A percentile compares a stretch with the other conserved stretches of the same genome.
Conservation (phyloP, 2,797 vertebrate genomes). For the Chelon labrosus region DNA sequence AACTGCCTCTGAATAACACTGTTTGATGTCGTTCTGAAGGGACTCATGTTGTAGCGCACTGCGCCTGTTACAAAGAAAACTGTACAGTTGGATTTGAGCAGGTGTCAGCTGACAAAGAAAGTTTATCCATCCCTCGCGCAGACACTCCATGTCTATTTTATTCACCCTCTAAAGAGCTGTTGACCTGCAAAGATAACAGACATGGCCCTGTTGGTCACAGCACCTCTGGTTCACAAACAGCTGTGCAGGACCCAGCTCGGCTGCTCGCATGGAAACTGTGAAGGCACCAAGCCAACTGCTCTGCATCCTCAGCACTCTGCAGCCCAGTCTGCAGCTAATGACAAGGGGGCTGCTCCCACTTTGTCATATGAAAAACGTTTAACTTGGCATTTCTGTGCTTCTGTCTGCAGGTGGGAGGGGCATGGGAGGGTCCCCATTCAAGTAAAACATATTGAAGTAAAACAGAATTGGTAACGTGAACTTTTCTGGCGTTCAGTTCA, state of each 20-base stretch:
- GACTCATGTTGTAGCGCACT: slow-evolving; percentile 31
- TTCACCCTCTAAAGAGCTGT: slow-evolving; percentile 31
- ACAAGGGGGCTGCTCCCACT: slow-evolving; percentile 53
- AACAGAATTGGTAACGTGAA: not conserved
- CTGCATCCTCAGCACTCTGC: slow-evolving; percentile 57
- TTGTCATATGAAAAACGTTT: slow-evolving; percentile 50
- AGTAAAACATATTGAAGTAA: not conserved
- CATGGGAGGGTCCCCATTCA: slow-evolving; percentile 23
- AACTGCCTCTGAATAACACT: slow-evolving; percentile 67
- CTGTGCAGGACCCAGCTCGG: slow-evolving; percentile 26
- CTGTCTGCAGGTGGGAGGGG: not conserved
- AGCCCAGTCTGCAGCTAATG: slow-evolving; percentile 59
- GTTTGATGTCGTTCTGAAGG: slow-evolving; percentile 60
- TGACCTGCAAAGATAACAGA: slow-evolving; percentile 42
- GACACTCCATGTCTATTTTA: slow-evolving; percentile 9
- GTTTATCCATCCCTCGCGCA: slow-evolving; percentile 16
- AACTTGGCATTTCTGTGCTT: slow-evolving; percentile 23
- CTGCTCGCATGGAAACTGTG: slow-evolving; percentile 52
- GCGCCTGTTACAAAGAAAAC: slow-evolving; percentile 41
- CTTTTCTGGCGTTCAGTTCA: not conserved
- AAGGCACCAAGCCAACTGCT: slow-evolving; percentile 51
- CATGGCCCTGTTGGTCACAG: slow-evolving; percentile 27
- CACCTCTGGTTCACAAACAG: slow-evolving; percentile 32
- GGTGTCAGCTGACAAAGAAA: slow-evolving; percentile 43
- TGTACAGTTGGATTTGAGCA: slow-evolving; percentile 39